Conservation (phyloP, 2,797 vertebrate genomes). For the Monodelphis domestica region DNA sequence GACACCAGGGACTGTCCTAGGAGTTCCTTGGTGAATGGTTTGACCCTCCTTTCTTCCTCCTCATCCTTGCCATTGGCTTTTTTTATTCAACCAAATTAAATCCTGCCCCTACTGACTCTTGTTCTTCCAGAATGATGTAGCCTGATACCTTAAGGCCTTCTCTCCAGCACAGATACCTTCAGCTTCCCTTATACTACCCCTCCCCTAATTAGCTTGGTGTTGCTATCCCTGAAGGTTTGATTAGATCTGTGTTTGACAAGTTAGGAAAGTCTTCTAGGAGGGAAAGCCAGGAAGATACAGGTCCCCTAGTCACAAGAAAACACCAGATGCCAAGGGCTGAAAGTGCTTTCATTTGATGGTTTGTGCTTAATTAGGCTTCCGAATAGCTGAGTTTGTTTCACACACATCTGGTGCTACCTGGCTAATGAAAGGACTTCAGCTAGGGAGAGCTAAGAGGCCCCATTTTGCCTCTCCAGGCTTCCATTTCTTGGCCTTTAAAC, state of each 20-base stretch:
- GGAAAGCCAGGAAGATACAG: neutral
- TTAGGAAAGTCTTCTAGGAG: constrained; percentile 30
- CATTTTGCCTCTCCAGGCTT: neutral
- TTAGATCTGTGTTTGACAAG: neutral
- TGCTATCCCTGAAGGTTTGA: constrained; percentile 4
- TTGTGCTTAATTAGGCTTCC: constrained; percentile 3
- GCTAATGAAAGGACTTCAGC: neutral
- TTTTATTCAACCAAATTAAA: neutral
- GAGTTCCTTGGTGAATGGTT: constrained; percentile 10
- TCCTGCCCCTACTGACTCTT: constrained; percentile 1
- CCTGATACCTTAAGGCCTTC: constrained; percentile 29
- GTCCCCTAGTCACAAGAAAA: neutral
- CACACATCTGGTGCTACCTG: constrained; percentile 1
- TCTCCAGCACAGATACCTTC: neutral
- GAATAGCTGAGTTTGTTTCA: neutral
- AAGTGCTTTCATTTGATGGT: neutral
- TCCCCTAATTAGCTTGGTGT: neutral
- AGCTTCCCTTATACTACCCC: neutral
- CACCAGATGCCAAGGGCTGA: neutral
- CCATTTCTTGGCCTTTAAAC: neutral
- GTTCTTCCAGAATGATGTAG: constrained; percentile 21
- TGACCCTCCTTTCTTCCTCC: constrained; percentile 24
- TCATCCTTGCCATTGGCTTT: neutral
- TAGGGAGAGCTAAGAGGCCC: neutral
- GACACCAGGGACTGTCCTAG: constrained; percentile 8